Evolutionary conservation across 2,888 invertebrate species (phyloP), one percentile per base, ranked within the genome.

Genomic region (Sipha maydis): DNA sequence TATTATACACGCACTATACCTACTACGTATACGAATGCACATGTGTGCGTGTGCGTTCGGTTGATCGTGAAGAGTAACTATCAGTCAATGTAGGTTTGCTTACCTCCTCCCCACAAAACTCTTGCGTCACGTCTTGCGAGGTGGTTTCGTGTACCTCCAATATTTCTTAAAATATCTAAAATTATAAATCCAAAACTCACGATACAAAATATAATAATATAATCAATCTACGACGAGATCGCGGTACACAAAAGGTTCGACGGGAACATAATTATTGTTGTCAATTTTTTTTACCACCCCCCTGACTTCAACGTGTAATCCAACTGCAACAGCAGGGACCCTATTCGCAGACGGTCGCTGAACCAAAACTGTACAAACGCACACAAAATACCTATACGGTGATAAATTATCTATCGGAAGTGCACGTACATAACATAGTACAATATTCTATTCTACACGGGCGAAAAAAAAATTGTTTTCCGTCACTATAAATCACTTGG

Each of bases 351-450:
- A 11, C 21, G 48, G 5, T 21, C 48, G 21, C 31, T 56, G 56
- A 78, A 78, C 78, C 56, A 28, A 83, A 83, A 71, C 71, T 17
- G 14, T 71, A 38, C 21, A 56, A 28, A 79, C 25, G 61, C 34
- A 67, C 38, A 79, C 48, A 14, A 48, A 48, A 48, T 21, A n/a
- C 21, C 48, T 19, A 34, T 31, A 31, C 21, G 25, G 61, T 76
- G 54, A 84, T 84, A 84, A 84, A 84, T 84, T 75, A 84, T 84
- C 75, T 75, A 75, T 84, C 83, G 83, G 75, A 75, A 84, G 83
- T 84, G 83, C 61, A 17, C 34, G 34, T 38, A 38, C 54, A 3
- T 1, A 34, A 14, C 14, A 7, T 38, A 38, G 48, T 14, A 48
- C 11, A 71, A 48, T 21, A 61, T 61, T 61, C 19, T 21, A 61